phyloP scores from a whole-genome alignment of 2,888 invertebrate genomes.

The Sylvicola cinctus region DNA sequence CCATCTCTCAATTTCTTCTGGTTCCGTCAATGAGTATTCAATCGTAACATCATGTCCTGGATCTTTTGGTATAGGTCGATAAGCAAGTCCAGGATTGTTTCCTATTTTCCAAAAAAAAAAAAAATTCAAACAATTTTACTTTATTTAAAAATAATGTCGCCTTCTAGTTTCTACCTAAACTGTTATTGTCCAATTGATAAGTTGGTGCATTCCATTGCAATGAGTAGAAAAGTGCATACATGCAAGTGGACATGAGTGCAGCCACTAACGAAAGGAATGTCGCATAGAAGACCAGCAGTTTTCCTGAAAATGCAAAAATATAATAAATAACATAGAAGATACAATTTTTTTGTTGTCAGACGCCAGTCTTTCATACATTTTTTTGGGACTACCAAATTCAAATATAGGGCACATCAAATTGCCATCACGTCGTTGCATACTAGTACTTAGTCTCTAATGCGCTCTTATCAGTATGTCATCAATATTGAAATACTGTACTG shows the following conservation, averaged over 20 bases:
- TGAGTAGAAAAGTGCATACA: slow-evolving; percentile 58
- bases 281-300: slow-evolving; percentile 64
- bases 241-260: slow-evolving; percentile 66
- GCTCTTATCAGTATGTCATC: too few relatives aligned
- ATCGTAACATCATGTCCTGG: slow-evolving; percentile 38
- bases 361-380: too few relatives aligned
- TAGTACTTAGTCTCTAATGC: too few relatives aligned
- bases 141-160: too few relatives aligned
- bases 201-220: slow-evolving; percentile 48
- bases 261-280: slow-evolving; percentile 73
- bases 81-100: slow-evolving; percentile 39
- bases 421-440: too few relatives aligned
- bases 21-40: slow-evolving; percentile 32
- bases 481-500: too few relatives aligned
- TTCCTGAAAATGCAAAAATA: slow-evolving; percentile 37
- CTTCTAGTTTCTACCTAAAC: too few relatives aligned
- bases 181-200: slow-evolving; percentile 46
- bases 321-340: neutral
- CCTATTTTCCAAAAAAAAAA: slow-evolving; percentile 15
- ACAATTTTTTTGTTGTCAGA: too few relatives aligned
- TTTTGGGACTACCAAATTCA: too few relatives aligned
- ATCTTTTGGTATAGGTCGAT: slow-evolving; percentile 33
- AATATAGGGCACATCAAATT: too few relatives aligned
- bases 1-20: slow-evolving; percentile 31
- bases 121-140: too few relatives aligned